These are phyloP conservation scores for Tachyglossus aculeatus DNA, from an alignment of 2,797 vertebrate species.

Conservation along the genomic window DNA sequence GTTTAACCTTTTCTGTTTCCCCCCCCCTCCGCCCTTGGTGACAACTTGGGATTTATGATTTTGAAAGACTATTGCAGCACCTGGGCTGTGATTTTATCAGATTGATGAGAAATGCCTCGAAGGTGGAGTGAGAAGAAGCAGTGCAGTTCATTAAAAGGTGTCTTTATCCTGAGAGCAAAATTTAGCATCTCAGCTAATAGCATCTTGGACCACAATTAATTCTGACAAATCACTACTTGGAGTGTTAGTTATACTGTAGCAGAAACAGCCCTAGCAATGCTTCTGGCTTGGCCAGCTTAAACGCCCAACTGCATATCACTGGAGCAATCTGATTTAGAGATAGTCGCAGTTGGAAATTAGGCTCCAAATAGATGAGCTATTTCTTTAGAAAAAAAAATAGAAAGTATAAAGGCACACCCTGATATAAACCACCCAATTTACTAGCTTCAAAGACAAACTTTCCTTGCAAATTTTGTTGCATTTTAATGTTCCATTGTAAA, in stretches of 20 bases:
- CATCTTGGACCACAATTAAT: slow-evolving; percentile 80
- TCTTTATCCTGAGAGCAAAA: slow-evolving; percentile 73
- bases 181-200: slow-evolving; percentile 74
- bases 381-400: background rate
- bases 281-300: slow-evolving; percentile 7
- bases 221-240: slow-evolving; percentile 80
- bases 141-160: slow-evolving; percentile 63
- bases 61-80: slow-evolving; percentile 87
- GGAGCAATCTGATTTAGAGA: slow-evolving; percentile 24
- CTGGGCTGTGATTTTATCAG: slow-evolving; percentile 88
- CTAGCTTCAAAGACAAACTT: background rate
- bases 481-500: background rate
- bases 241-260: slow-evolving; percentile 62
- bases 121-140: slow-evolving; percentile 71
- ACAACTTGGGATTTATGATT: slow-evolving; percentile 85
- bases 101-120: slow-evolving; percentile 76
- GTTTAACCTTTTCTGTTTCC: slow-evolving; percentile 73
- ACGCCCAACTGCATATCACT: slow-evolving; percentile 1
- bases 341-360: background rate
- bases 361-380: background rate
- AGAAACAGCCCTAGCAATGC: slow-evolving; percentile 28
- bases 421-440: background rate
- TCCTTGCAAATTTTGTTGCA: background rate
- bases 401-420: background rate
- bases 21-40: slow-evolving; percentile 80